Percentiles rank a stretch among this genome's conserved stretches.
These are phyloP conservation scores for Diadumene lineata DNA, from an alignment of 92 coral and sea anemone genomes.

Conservation along the genomic window DNA sequence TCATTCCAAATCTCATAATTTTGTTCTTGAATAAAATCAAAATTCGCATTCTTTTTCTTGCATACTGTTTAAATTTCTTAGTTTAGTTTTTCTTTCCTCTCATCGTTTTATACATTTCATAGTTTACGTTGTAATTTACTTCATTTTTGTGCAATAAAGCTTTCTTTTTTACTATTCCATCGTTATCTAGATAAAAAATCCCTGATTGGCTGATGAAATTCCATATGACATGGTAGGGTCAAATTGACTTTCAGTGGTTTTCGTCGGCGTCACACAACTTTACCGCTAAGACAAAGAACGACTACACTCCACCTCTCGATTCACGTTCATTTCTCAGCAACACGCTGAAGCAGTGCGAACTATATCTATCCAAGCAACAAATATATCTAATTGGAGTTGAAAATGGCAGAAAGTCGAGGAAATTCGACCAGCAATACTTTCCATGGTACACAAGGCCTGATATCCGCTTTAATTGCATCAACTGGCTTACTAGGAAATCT, in stretches of 20 bases:
- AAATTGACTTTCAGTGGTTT: constrained; percentile 2
- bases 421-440: constrained; percentile 7
- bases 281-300: neutral
- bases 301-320: neutral
- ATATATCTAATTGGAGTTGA: neutral
- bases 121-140: too few relatives aligned
- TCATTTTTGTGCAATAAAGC: too few relatives aligned
- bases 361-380: neutral
- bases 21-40: too few relatives aligned
- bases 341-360: neutral
- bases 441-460: constrained; percentile 29
- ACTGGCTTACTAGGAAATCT: constrained; percentile 68
- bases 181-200: too few relatives aligned
- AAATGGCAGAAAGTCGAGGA: neutral
- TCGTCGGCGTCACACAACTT: constrained; percentile 33
- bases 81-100: too few relatives aligned
- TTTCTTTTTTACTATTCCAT: too few relatives aligned
- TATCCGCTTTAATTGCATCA: constrained; percentile 22
- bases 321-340: neutral
- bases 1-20: too few relatives aligned
- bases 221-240: too few relatives aligned
- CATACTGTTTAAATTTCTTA: too few relatives aligned
- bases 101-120: too few relatives aligned
- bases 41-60: too few relatives aligned
- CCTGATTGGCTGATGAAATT: too few relatives aligned